Evolutionary conservation across 2,113 vertebrate species (phyloP), one percentile per base, ranked within the genome.

Genomic region (Cricetomys ansorgei): DNA sequence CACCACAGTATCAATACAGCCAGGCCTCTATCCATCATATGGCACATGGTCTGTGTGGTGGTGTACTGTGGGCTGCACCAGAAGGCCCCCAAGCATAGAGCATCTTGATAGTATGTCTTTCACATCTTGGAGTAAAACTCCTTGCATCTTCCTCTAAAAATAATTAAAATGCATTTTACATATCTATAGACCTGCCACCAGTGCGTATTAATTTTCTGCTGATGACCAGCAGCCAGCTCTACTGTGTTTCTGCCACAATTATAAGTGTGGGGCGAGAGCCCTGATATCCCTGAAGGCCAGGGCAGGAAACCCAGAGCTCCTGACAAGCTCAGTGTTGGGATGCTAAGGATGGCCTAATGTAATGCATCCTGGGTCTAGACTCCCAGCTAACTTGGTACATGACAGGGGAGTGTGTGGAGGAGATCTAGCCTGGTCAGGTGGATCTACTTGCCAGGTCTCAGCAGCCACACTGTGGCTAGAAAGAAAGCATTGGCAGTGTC

Each of bases 101-200:
- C 70, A 93, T 98, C 99, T 99, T 99, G 98, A 98, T 98, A 97
- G 98, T 57, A 98, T 97, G 98, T 98, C 98, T 98, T 98, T 98
- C 99, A 99, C 96, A 97, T 98, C 98, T 96, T 93, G 67, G 90
- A 76, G 98, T 98, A 99, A 98, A 99, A 99, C 99, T 98, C 98
- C 90, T 98, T 97, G 99, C 98, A 99, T 98, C 98, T 98, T 98
- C 98, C 96, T 98, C 98, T 98, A 98, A 98, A 99, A 99, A 99
- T 99, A 99, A 99, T 99, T 99, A 99, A 99, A 99, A 99, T 97
- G 97, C 97, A 98, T 99, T 99, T 98, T 98, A 99, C 98, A 98
- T 99, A 98, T 99, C 99, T 99, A 99, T 99, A 99, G 99, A 99
- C 98, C 97, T 98, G 98, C 98, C 98, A 98, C 15, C 89, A 96